Conservation (phyloP, 92 coral and sea anemone genomes). For the Porites rus region DNA sequence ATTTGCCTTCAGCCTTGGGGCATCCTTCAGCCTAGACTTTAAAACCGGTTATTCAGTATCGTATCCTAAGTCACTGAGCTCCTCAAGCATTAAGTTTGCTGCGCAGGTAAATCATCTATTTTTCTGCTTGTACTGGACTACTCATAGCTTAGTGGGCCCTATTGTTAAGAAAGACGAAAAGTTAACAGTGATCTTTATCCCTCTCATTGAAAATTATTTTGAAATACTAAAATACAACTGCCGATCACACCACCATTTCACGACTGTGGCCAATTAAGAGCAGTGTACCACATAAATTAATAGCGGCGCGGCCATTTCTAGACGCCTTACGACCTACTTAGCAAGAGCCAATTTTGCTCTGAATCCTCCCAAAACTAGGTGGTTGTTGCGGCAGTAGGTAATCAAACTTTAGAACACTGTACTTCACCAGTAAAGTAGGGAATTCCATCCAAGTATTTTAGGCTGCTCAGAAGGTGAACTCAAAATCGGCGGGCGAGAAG, state of each 20-base stretch:
- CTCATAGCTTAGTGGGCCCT: not conserved
- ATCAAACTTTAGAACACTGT: no score
- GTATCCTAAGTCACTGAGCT: not conserved
- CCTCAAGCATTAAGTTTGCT: not conserved
- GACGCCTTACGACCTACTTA: no score
- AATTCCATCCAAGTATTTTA: not conserved
- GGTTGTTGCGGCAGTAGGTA: no score
- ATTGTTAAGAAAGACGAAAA: not conserved
- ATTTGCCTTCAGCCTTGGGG: slow-evolving; percentile 1
- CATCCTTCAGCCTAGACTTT: not conserved
- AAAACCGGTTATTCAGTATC: not conserved
- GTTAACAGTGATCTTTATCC: not conserved
- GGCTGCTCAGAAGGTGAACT: not conserved
- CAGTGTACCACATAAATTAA: no score
- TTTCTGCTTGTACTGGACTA: not conserved
- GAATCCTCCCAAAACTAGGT: no score
- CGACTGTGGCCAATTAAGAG: no score
- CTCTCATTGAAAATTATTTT: not conserved
- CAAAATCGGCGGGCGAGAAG: not conserved
- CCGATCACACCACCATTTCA: not conserved
- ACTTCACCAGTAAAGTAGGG: not conserved
- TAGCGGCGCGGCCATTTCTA: no score
- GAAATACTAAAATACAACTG: not conserved
- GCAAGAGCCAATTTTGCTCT: no score
- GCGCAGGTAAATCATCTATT: slow-evolving; percentile 15